Conservation (phyloP, 2,888 invertebrate species). For the Scrobipalpa atriplicella region DNA sequence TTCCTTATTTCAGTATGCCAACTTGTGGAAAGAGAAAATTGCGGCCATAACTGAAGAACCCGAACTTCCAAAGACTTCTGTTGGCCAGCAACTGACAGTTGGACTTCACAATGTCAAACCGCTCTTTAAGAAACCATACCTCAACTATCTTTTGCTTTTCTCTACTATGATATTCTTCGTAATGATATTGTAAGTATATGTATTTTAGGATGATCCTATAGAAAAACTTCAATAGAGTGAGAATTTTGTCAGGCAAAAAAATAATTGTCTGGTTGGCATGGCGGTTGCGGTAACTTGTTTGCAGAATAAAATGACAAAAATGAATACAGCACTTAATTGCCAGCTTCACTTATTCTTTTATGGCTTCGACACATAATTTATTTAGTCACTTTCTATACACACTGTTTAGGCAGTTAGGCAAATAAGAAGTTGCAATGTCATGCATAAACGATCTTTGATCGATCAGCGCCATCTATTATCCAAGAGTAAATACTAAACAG, state of each 20-base stretch:
- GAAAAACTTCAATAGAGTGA: too few relatives aligned
- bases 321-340: too few relatives aligned
- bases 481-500: background rate
- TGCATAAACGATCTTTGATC: background rate
- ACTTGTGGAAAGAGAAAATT: slow-evolving; percentile 60
- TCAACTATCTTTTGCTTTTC: slow-evolving; percentile 51
- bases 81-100: slow-evolving; percentile 53
- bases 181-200: slow-evolving; percentile 72
- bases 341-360: too few relatives aligned
- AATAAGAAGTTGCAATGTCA: background rate
- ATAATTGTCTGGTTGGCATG: too few relatives aligned
- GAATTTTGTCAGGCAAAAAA: too few relatives aligned
- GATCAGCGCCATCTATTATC: background rate
- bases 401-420: too few relatives aligned
- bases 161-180: slow-evolving; percentile 56
- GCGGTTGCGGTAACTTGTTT: too few relatives aligned
- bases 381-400: too few relatives aligned
- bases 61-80: slow-evolving; percentile 40
- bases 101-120: slow-evolving; percentile 67
- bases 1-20: slow-evolving; percentile 50
- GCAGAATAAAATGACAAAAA: too few relatives aligned
- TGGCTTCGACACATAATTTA: too few relatives aligned
- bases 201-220: too few relatives aligned
- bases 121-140: slow-evolving; percentile 63
- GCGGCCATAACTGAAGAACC: slow-evolving; percentile 43